These are phyloP conservation scores for Felis chaus DNA, from an alignment of 2,113 vertebrate species.

Conservation along the genomic window DNA sequence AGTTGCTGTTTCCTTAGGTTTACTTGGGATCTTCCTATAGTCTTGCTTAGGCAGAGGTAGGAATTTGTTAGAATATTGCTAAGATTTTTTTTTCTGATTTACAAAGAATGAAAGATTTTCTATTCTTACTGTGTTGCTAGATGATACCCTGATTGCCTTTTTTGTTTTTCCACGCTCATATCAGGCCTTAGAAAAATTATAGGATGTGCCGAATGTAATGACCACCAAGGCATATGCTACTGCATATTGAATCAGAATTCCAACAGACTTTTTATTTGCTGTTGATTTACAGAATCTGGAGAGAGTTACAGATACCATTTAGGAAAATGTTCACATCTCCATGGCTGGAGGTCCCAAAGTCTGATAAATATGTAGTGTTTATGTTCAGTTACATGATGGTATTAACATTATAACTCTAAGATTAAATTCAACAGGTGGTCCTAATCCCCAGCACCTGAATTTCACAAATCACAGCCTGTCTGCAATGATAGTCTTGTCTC, in stretches of 20 bases:
- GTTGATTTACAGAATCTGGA: constrained; percentile 36
- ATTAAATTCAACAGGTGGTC: constrained; percentile 74
- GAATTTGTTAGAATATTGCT: constrained; percentile 3
- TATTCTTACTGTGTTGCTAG: neutral
- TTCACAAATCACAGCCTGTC: constrained; percentile 55
- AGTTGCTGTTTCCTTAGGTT: neutral
- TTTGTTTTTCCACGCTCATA: neutral
- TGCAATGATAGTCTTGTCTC: constrained; percentile 48
- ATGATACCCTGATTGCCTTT: constrained; percentile 15
- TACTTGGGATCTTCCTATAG: neutral
- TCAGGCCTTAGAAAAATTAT: constrained; percentile 59
- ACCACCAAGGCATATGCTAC: constrained; percentile 54
- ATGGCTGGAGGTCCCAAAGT: constrained; percentile 32
- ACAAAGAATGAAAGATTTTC: constrained; percentile 14
- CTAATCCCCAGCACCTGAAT: constrained; percentile 70
- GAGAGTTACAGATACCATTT: constrained; percentile 49
- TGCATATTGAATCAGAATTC: constrained; percentile 52
- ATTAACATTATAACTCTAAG: constrained; percentile 66
- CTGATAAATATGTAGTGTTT: constrained; percentile 64
- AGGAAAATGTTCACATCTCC: constrained; percentile 61
- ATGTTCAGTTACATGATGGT: constrained; percentile 30
- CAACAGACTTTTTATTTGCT: constrained; percentile 39
- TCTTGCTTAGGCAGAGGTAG: neutral
- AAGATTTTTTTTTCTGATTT: neutral
- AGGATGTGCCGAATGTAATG: neutral